These are phyloP conservation scores for Vombatus ursinus DNA, from an alignment of 2,113 vertebrate species.

Conservation along the genomic window DNA sequence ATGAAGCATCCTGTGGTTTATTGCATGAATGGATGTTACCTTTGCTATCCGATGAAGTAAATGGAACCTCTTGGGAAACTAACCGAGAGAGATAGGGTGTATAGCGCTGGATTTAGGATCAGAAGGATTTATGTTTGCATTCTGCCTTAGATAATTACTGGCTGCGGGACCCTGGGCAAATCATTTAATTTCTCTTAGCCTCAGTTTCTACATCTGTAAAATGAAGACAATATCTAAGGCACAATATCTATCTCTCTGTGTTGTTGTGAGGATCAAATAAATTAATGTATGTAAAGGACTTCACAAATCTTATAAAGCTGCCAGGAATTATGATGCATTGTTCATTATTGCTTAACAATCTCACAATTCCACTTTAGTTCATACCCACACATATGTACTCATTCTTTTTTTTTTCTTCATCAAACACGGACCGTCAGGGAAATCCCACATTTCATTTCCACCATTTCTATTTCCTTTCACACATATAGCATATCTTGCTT, in stretches of 20 bases:
- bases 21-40: background rate
- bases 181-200: background rate
- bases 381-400: background rate
- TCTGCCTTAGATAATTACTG: background rate
- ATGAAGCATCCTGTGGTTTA: background rate
- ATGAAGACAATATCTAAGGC: background rate
- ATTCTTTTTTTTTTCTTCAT: background rate
- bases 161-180: background rate
- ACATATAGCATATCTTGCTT: background rate
- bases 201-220: background rate
- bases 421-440: background rate
- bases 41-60: background rate
- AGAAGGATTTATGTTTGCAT: background rate
- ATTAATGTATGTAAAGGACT: background rate
- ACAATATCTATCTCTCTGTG: background rate
- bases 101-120: background rate
- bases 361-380: background rate
- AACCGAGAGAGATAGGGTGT: background rate
- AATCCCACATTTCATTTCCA: accelerated
- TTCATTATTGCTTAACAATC: background rate
- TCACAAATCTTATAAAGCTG: background rate
- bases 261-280: background rate
- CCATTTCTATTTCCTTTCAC: background rate
- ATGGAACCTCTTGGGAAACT: background rate
- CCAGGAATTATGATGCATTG: background rate